Evolutionary conservation across 2,888 invertebrate species (phyloP).

Genomic region (Biston stratarius): DNA sequence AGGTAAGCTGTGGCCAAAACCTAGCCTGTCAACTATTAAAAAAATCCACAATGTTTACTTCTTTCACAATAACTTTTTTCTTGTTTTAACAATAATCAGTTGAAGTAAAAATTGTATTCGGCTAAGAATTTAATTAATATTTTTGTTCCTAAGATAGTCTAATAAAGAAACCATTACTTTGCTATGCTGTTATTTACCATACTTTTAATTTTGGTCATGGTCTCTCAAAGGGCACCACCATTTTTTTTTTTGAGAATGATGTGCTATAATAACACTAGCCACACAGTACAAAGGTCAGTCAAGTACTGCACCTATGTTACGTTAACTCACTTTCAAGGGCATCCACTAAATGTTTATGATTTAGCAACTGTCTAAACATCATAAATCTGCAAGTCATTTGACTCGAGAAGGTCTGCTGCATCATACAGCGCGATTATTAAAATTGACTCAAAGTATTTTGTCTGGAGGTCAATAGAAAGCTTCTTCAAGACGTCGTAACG

Average conservation of each 20-base stretch:
- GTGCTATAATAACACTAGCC: constrained; percentile 16
- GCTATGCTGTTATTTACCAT: neutral
- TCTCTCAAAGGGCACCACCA: constrained; percentile 13
- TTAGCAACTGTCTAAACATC: constrained; percentile 26
- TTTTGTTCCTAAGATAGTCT: no score
- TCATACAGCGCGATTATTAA: constrained; percentile 21
- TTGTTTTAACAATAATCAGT: no score
- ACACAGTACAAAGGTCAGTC: constrained; percentile 16
- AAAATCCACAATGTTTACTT: no score
- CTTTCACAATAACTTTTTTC: no score
- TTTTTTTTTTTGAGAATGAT: constrained; percentile 3
- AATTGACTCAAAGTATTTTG: constrained; percentile 19
- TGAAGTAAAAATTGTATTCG: no score
- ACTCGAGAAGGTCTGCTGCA: constrained; percentile 22
- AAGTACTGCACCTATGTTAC: constrained; percentile 18
- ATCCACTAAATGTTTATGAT: constrained; percentile 16
- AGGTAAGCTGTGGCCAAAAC: no score
- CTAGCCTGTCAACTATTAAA: no score
- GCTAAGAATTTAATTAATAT: no score
- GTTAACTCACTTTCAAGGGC: constrained; percentile 30
- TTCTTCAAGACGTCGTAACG: constrained; percentile 17
- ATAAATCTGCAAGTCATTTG: constrained; percentile 32
- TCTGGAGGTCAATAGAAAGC: constrained; percentile 36
- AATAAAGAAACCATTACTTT: no score
- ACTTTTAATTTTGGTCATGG: constrained; percentile 1